A percentile compares a stretch with the other conserved stretches of the same genome.
Evolutionary conservation across 2,888 invertebrate species (phyloP).

Genomic region (Heteromyza rotundicornis): DNA sequence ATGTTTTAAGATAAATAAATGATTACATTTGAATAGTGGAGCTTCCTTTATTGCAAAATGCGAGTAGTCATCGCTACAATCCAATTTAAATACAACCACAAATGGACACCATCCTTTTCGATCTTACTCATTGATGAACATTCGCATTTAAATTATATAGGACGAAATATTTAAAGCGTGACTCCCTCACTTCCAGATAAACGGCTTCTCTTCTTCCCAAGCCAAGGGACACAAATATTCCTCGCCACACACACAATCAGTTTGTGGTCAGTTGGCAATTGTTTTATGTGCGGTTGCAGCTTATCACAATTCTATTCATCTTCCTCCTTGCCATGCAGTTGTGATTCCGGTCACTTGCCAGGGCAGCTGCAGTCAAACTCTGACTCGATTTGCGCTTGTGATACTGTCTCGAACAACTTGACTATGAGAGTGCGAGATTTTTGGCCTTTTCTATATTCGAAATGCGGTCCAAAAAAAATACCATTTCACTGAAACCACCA

Average conservation of each 20-base stretch:
- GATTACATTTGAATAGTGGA: too few species aligned
- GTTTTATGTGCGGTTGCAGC: constrained; percentile 44
- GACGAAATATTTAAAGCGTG: neutral
- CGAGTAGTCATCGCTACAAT: too few species aligned
- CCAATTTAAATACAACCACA: neutral
- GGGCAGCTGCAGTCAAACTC: neutral
- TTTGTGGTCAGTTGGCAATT: constrained; percentile 52
- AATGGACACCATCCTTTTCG: neutral
- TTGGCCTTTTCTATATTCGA: neutral
- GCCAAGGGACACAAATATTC: neutral
- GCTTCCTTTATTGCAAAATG: too few species aligned
- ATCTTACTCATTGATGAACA: too few species aligned
- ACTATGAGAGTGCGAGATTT: neutral
- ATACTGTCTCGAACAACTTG: too few species aligned
- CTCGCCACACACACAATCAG: constrained; percentile 32
- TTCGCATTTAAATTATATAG: too few species aligned
- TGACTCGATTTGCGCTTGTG: too few species aligned
- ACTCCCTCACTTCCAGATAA: neutral
- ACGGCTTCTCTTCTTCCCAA: neutral
- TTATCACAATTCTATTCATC: neutral
- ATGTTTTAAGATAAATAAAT: too few species aligned
- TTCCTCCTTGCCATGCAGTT: neutral
- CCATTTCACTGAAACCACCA: neutral
- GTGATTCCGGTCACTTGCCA: too few species aligned
- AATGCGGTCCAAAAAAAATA: neutral